Conservation (phyloP, 2,888 invertebrate species). For the Euspilapteryx auroguttella region DNA sequence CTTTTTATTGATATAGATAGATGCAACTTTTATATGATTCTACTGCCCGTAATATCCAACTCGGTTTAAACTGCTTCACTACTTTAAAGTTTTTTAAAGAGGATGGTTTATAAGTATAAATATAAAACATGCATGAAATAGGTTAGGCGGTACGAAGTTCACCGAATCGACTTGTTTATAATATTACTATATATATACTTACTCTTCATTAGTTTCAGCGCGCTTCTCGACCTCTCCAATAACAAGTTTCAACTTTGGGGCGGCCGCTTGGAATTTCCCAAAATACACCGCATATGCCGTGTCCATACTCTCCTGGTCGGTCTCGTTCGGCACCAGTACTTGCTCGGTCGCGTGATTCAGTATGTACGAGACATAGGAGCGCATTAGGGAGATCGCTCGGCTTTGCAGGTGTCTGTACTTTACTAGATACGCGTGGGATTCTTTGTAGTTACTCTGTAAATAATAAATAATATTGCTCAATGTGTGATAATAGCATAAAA, state of each 20-base stretch:
- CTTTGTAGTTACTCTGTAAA: slow-evolving; percentile 78
- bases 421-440: slow-evolving; percentile 78
- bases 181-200: too few relatives aligned
- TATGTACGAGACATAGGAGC: slow-evolving; percentile 75
- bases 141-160: too few relatives aligned
- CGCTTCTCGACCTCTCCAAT: slow-evolving; percentile 82
- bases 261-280: slow-evolving; percentile 93
- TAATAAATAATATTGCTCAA: too few relatives aligned
- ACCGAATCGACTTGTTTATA: too few relatives aligned
- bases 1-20: too few relatives aligned
- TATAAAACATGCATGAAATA: too few relatives aligned
- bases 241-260: slow-evolving; percentile 79
- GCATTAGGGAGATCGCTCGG: slow-evolving; percentile 77
- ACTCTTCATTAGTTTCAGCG: slow-evolving; percentile 73
- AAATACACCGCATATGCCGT: slow-evolving; percentile 85
- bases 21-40: too few relatives aligned
- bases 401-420: slow-evolving; percentile 85
- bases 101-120: too few relatives aligned
- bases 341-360: slow-evolving; percentile 80
- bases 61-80: too few relatives aligned
- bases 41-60: too few relatives aligned
- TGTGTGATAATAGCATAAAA: too few relatives aligned
- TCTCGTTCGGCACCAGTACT: slow-evolving; percentile 48
- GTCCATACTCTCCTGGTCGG: slow-evolving; percentile 33
- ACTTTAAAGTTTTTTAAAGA: too few relatives aligned